Percentiles rank a stretch among this genome's conserved stretches.
Evolutionary conservation across 2,888 invertebrate species (phyloP).

Genomic region (Stenotaenia linearis): DNA sequence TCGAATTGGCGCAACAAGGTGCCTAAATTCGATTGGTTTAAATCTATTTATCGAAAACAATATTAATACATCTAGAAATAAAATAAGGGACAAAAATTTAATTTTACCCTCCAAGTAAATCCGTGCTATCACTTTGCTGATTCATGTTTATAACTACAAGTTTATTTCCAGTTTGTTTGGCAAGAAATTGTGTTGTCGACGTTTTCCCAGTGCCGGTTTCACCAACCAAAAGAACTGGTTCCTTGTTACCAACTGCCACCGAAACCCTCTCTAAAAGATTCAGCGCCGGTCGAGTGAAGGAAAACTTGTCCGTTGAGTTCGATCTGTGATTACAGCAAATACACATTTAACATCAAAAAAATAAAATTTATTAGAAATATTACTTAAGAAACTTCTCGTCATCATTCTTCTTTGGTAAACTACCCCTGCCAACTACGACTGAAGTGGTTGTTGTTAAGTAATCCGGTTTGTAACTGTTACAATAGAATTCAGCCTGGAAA

Average conservation of each 20-base stretch:
- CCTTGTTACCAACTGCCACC: conserved; percentile 71
- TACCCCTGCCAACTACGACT: neutral
- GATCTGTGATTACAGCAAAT: too few species aligned
- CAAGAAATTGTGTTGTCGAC: conserved; percentile 84
- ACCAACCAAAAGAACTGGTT: conserved; percentile 90
- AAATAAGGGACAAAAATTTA: conserved; percentile 29
- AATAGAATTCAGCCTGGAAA: conserved; percentile 66
- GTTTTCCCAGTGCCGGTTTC: conserved; percentile 99
- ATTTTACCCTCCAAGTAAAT: conserved; percentile 83
- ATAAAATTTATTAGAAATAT: neutral
- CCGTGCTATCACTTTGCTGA: conserved; percentile 95
- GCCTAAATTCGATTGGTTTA: conserved; percentile 88
- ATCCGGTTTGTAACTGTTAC: conserved; percentile 69
- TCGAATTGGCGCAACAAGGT: conserved; percentile 71
- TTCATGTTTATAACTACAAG: conserved; percentile 96
- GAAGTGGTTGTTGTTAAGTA: conserved; percentile 46
- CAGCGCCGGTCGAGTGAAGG: conserved; percentile 68
- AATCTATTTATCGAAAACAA: conserved; percentile 50
- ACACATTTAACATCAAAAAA: neutral
- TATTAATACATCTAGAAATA: neutral
- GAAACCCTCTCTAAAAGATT: conserved; percentile 82
- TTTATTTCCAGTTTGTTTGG: conserved; percentile 68
- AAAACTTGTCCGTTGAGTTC: conserved; percentile 54
- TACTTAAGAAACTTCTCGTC: neutral
- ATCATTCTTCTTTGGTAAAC: neutral